These are phyloP conservation scores for Microcebus ravelobensis DNA, from an alignment of 2,113 vertebrate species.

Conservation along the genomic window DNA sequence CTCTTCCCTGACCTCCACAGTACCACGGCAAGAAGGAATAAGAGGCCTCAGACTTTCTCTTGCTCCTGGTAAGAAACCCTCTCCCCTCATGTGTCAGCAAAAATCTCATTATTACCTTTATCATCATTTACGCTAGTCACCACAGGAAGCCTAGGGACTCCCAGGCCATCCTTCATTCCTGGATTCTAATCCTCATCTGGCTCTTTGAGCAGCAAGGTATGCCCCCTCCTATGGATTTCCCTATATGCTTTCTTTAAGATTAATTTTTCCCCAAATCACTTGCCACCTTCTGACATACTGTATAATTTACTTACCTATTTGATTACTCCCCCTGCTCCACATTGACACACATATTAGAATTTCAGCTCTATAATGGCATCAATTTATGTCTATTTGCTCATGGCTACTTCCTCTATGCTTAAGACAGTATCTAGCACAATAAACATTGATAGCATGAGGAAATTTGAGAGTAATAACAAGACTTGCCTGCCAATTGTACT, in stretches of 20 bases:
- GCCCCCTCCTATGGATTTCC: background rate
- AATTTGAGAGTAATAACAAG: background rate
- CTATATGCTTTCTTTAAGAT: background rate
- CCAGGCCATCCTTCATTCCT: background rate
- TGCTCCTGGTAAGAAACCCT: background rate
- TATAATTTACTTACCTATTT: background rate
- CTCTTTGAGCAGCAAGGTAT: background rate
- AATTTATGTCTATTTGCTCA: background rate
- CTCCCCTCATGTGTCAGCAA: background rate
- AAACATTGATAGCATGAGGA: background rate
- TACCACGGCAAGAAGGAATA: background rate
- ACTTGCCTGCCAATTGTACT: background rate
- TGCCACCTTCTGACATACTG: background rate
- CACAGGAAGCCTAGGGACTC: background rate
- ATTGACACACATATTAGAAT: background rate
- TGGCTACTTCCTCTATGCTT: background rate
- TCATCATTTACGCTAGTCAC: background rate
- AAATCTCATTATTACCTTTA: slow-evolving; percentile 29
- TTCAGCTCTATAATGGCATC: background rate
- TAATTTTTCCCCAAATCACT: background rate
- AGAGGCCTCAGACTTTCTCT: background rate
- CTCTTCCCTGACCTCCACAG: background rate
- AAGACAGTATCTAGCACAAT: background rate
- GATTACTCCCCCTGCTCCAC: background rate
- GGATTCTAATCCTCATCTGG: background rate